These are phyloP conservation scores for Ichneumoninae sp. DNA, from an alignment of 2,888 invertebrate species.

Conservation along the genomic window DNA sequence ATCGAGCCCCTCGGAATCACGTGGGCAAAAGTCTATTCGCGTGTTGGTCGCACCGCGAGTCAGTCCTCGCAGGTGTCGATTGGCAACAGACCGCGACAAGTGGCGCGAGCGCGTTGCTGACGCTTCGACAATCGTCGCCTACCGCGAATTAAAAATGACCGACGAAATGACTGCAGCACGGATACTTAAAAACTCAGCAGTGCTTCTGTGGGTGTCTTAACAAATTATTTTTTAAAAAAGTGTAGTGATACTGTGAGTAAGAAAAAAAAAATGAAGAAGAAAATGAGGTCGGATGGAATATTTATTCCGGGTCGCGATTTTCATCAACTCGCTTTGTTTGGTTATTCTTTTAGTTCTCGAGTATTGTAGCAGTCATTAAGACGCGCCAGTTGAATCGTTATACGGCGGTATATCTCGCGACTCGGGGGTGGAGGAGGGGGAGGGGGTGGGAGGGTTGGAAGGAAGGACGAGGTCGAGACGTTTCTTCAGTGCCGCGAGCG, in stretches of 20 bases:
- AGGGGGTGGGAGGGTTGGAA: neutral
- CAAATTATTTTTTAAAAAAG: neutral
- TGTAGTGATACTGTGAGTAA: constrained; percentile 33
- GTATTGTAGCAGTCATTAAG: constrained; percentile 58
- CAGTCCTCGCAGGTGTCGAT: constrained; percentile 59
- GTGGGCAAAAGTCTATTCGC: constrained; percentile 46
- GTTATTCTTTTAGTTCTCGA: constrained; percentile 41
- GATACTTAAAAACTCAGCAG: neutral
- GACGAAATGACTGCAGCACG: neutral
- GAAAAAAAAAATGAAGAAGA: neutral
- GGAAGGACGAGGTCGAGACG: constrained; percentile 37
- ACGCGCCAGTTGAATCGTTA: constrained; percentile 58
- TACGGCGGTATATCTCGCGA: constrained; percentile 43
- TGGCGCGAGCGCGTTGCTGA: constrained; percentile 30
- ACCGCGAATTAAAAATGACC: constrained; percentile 17
- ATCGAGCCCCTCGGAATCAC: constrained; percentile 22
- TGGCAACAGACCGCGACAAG: constrained; percentile 48
- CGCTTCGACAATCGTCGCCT: constrained; percentile 5
- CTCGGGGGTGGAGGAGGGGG: constrained; percentile 17
- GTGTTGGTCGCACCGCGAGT: constrained; percentile 16
- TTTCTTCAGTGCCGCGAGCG: constrained; percentile 59
- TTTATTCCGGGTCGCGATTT: neutral
- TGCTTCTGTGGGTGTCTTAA: neutral
- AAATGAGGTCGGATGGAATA: neutral
- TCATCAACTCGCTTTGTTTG: constrained; percentile 38